Evolutionary conservation across 1,140 invertebrate species (phyloP).

Genomic region (Geopemphigus sp.): DNA sequence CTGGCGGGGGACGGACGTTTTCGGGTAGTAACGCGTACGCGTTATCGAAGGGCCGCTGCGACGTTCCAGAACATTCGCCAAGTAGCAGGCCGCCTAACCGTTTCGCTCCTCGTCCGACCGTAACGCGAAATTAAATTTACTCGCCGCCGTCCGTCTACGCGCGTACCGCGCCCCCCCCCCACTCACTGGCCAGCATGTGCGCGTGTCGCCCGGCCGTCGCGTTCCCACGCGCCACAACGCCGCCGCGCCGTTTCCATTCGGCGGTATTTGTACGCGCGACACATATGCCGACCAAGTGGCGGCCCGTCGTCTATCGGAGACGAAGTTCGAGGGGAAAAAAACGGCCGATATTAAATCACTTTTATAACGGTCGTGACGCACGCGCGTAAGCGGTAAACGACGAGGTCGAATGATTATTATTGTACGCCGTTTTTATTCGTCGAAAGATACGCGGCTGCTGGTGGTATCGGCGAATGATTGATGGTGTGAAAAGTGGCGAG

Average conservation of each 20-base stretch:
- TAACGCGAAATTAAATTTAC: conserved; percentile 1
- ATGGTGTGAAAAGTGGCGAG: conserved; percentile 28
- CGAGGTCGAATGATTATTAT: not conserved
- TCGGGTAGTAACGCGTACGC: too few species aligned
- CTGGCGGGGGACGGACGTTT: not conserved
- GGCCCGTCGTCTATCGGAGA: too few species aligned
- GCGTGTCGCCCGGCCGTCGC: not conserved
- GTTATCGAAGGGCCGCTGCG: too few species aligned
- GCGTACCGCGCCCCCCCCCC: too few species aligned
- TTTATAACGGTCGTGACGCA: too few species aligned
- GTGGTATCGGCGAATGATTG: conserved; percentile 22
- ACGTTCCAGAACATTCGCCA: conserved; percentile 7
- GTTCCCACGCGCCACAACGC: not conserved
- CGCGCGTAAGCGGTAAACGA: too few species aligned
- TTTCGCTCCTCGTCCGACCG: not conserved
- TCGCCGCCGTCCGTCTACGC: not conserved
- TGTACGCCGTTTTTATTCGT: not conserved
- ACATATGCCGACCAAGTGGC: conserved; percentile 20
- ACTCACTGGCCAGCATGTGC: too few species aligned
- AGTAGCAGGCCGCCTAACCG: too few species aligned
- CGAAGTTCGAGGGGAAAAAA: not conserved
- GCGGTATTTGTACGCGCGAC: not conserved
- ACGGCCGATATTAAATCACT: conserved; percentile 38
- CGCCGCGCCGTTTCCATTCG: not conserved
- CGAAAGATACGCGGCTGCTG: not conserved